phyloP scores from a whole-genome alignment of 1,140 invertebrate genomes.

The Anastatus disparis region DNA sequence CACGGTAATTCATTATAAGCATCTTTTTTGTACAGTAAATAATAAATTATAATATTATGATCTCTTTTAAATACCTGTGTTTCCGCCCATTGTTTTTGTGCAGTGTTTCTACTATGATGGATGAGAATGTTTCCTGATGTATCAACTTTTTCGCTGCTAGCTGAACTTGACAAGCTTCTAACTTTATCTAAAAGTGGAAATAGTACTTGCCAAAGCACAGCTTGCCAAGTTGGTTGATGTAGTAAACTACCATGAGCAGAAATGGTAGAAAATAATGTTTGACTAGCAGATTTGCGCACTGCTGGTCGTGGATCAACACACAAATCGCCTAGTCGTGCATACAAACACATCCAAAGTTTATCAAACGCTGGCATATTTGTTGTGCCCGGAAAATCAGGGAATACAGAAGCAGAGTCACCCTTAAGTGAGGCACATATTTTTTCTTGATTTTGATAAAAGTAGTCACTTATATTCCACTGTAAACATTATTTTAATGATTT shows the following conservation, averaged over 20 bases:
- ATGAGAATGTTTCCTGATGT: slow-evolving; percentile 94
- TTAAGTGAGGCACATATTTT: slow-evolving; percentile 80
- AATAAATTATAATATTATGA: background rate
- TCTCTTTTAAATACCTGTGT: slow-evolving; percentile 77
- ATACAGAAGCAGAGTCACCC: slow-evolving; percentile 75
- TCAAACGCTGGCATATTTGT: slow-evolving; percentile 90
- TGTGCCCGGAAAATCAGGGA: slow-evolving; percentile 85
- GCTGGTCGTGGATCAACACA: slow-evolving; percentile 96
- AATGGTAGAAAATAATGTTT: slow-evolving; percentile 98
- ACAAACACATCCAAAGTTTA: slow-evolving; percentile 95
- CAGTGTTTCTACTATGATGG: slow-evolving; percentile 98
- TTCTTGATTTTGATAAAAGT: slow-evolving; percentile 94
- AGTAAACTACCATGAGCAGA: slow-evolving; percentile 92
- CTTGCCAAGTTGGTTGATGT: slow-evolving; percentile 89
- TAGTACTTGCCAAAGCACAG: slow-evolving; percentile 90
- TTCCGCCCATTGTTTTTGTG: slow-evolving; percentile 99
- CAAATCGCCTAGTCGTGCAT: slow-evolving; percentile 87
- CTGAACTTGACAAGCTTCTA: slow-evolving; percentile 86
- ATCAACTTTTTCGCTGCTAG: slow-evolving; percentile 94
- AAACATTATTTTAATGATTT: slow-evolving; percentile 44
- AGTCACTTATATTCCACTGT: slow-evolving; percentile 98
- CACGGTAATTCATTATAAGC: slow-evolving; percentile 1
- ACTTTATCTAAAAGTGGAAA: slow-evolving; percentile 96
- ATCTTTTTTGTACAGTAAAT: slow-evolving; percentile 4
- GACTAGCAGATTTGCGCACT: slow-evolving; percentile 96